Base-by-base conservation (phyloP, 2,888 invertebrate species). In the Dione vanillae region DNA sequence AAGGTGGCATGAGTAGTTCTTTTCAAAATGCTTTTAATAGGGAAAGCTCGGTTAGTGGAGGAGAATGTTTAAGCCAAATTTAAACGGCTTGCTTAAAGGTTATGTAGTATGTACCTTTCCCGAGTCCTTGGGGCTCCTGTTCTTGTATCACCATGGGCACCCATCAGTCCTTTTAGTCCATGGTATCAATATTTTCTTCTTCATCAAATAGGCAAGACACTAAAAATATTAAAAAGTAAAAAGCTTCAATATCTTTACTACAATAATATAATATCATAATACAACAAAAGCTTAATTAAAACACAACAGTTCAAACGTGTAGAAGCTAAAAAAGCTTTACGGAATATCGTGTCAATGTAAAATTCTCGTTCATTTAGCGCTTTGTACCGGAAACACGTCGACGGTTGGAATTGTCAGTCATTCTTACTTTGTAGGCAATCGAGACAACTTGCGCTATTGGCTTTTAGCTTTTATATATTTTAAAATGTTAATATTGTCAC, bases 361-460 rank as follows among this genome's bases (percentile, higher is more conserved):
- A 35, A 61, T 45, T 43, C 61, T 61, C 45, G 61, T 56, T 56
- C 56, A 40, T 56, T 56, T 56, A 40, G 5, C 37, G 37, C 56
- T 16, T 16, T 19, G 56, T 19, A 0, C 1, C 14, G 37, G 54
- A 40, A 40, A 56, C 56, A 37, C 56, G 61, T 61, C 35, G 61
- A n/a, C 61, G 61, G 59, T 61, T 61, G 45, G 11, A 35, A 45
- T n/a, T 61, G 45, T 61, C 45, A 27, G 27, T 61, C 61, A 35
- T 43, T 45, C 12, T 27, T 27, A 11, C 45, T 45, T n/a, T 61
- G 16, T 11, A 45, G 11, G 16, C 8, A 61, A 45, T 61, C 43
- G 43, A 43, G 61, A n/a, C 27, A 35, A 43, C 11, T 45, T 61
- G 43, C 8, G 61, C 43, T 59, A 5, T 45, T 43, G 14, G 14